Conservation (phyloP, 1,140 invertebrate species). For the Neuroterus valhalla region DNA sequence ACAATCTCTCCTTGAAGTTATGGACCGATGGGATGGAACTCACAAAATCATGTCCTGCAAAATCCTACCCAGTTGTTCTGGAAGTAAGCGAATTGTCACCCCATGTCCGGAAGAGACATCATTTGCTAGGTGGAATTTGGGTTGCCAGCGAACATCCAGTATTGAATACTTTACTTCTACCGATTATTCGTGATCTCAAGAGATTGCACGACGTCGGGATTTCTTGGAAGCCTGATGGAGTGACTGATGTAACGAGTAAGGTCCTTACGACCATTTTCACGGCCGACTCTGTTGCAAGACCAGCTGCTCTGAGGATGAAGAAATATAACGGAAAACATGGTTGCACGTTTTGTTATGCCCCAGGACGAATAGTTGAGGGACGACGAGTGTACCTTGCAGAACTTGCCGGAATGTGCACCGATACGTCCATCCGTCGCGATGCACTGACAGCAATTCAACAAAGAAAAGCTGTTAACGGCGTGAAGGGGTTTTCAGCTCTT, state of each 20-base stretch:
- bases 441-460: not conserved
- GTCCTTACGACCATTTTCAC: too few relatives aligned
- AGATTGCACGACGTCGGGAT: not conserved
- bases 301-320: too few relatives aligned
- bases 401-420: conserved; percentile 4
- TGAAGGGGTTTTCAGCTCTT: conserved; percentile 31
- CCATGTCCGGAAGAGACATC: conserved; percentile 2
- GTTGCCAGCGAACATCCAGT: not conserved
- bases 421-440: not conserved
- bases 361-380: too few relatives aligned
- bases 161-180: not conserved
- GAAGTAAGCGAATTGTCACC: conserved; percentile 25
- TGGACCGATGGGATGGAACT: too few relatives aligned
- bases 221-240: too few relatives aligned
- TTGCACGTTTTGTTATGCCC: too few relatives aligned
- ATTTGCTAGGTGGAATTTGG: conserved; percentile 7
- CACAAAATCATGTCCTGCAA: too few relatives aligned
- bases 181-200: conserved; percentile 2
- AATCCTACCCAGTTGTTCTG: not conserved
- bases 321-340: too few relatives aligned
- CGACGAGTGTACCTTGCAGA: conserved; percentile 1
- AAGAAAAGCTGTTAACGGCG: not conserved
- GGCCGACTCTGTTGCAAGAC: too few relatives aligned
- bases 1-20: too few relatives aligned
- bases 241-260: too few relatives aligned